These are phyloP conservation scores for Lycaena phlaeas DNA, from an alignment of 2,888 invertebrate genomes.

Conservation along the genomic window DNA sequence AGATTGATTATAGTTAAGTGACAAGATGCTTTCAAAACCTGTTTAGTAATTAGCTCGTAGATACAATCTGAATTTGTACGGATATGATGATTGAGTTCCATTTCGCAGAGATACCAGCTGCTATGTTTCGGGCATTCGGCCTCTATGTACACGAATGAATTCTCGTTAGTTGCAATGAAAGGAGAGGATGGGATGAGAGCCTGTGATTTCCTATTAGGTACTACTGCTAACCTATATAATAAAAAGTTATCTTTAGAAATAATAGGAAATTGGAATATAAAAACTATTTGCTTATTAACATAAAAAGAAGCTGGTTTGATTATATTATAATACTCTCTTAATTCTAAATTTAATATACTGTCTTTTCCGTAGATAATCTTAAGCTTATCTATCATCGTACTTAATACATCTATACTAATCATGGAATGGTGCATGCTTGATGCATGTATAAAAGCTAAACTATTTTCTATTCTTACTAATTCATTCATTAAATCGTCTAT, in stretches of 20 bases:
- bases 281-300: conserved; percentile 12
- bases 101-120: conserved; percentile 16
- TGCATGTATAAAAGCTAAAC: conserved; percentile 15
- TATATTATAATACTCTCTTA: conserved; percentile 17
- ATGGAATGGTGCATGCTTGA: conserved; percentile 17
- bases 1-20: conserved; percentile 1
- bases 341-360: conserved; percentile 11
- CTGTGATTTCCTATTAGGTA: conserved; percentile 16
- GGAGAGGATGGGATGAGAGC: conserved; percentile 19
- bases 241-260: conserved; percentile 12
- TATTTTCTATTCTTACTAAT: conserved; percentile 16
- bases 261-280: conserved; percentile 15
- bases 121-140: conserved; percentile 23
- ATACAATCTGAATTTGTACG: conserved; percentile 15
- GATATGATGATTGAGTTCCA: conserved; percentile 9
- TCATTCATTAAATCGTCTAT: conserved; percentile 14
- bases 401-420: conserved; percentile 14
- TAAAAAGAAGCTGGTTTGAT: conserved; percentile 16
- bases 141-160: conserved; percentile 21
- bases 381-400: conserved; percentile 15
- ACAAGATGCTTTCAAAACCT: conserved; percentile 15
- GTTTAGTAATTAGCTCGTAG: conserved; percentile 13
- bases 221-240: conserved; percentile 14
- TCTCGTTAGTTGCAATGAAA: conserved; percentile 18
- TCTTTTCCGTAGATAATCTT: conserved; percentile 10